Percentiles rank a stretch among this genome's conserved stretches.
Evolutionary conservation across 2,888 invertebrate species (phyloP).

Genomic region (Clanis bilineata): DNA sequence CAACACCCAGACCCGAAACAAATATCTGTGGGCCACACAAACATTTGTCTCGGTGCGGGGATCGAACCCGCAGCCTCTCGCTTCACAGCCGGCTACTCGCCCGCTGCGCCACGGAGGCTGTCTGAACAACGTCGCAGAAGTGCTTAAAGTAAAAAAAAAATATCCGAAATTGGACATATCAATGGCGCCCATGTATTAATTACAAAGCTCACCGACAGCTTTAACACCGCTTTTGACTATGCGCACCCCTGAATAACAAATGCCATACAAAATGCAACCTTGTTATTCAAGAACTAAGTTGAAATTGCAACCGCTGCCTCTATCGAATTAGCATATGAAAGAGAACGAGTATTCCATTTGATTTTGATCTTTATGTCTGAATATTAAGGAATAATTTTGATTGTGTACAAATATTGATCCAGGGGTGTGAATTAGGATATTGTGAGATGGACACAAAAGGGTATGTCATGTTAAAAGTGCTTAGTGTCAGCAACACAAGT

Average conservation of each 20-base stretch:
- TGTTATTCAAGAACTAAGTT: constrained; percentile 27
- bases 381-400: constrained; percentile 34
- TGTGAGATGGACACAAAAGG: constrained; percentile 64
- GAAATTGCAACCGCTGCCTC: constrained; percentile 32
- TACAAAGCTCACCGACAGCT: constrained; percentile 71
- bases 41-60: no score
- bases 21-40: no score
- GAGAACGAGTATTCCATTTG: constrained; percentile 26
- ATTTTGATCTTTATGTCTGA: constrained; percentile 31
- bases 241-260: constrained; percentile 58
- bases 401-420: constrained; percentile 37
- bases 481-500: constrained; percentile 76
- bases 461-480: constrained; percentile 68
- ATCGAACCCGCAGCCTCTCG: no score
- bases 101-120: no score
- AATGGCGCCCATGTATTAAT: constrained; percentile 77
- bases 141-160: constrained; percentile 12
- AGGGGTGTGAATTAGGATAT: constrained; percentile 80
- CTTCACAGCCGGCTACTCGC: no score
- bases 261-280: constrained; percentile 32
- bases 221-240: constrained; percentile 64
- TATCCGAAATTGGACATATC: constrained; percentile 71
- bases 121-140: background rate
- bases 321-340: constrained; percentile 64
- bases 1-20: no score